Percentiles rank a stretch among this genome's conserved stretches.
Evolutionary conservation across 2,888 invertebrate genomes (phyloP).

Genomic region (Agelastica alni): DNA sequence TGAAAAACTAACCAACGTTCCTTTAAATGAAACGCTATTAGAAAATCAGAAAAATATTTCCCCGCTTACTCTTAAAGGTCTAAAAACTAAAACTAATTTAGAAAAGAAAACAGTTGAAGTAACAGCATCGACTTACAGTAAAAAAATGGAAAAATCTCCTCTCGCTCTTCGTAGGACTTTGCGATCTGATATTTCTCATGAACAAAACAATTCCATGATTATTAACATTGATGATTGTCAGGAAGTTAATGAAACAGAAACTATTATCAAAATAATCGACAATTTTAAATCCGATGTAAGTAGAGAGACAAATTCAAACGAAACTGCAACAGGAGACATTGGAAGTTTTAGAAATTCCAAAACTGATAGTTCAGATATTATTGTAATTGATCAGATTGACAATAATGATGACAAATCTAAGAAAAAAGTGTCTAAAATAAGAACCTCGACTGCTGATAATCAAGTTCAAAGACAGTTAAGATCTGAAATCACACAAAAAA

Average conservation of each 20-base stretch:
- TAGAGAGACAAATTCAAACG: background rate
- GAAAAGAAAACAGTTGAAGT: background rate
- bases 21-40: no score
- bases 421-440: no score
- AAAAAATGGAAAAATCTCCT: conserved; percentile 1
- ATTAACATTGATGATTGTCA: conserved; percentile 1
- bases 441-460: background rate
- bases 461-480: conserved; percentile 2
- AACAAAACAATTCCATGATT: background rate
- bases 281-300: background rate
- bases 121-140: background rate
- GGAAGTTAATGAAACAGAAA: background rate
- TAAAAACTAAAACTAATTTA: no score
- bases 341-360: background rate
- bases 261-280: background rate
- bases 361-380: background rate
- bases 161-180: background rate
- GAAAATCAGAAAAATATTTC: conserved; percentile 3
- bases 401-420: no score
- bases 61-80: background rate
- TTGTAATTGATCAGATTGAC: no score
- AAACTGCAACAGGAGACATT: background rate
- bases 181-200: conserved; percentile 5
- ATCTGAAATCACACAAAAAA: background rate
- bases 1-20: no score